phyloP scores from a whole-genome alignment of 2,113 vertebrate genomes.

The Oryzias woworae region DNA sequence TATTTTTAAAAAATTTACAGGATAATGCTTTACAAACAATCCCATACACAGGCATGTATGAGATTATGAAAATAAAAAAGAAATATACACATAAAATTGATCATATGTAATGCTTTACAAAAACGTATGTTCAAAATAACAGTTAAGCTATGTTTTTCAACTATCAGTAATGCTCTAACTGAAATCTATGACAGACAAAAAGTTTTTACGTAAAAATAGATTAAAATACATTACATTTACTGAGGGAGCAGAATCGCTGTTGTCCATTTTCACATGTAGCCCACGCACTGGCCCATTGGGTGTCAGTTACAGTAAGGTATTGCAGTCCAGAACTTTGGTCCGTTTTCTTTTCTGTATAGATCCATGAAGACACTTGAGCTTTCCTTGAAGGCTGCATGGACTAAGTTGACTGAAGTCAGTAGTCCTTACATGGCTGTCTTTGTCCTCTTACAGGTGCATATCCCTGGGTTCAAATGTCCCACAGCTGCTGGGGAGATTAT shows the following conservation, averaged over 20 bases:
- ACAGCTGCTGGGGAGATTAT: constrained; percentile 25
- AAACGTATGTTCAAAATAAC: not conserved
- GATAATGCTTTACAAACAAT: not conserved
- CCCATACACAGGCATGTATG: not conserved
- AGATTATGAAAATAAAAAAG: not conserved
- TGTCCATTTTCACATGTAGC: constrained; percentile 56
- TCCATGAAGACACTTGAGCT: not conserved
- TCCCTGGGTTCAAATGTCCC: constrained; percentile 7
- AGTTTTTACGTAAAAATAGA: not conserved
- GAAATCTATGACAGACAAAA: not conserved
- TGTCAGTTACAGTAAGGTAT: constrained; percentile 13
- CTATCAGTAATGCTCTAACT: not conserved
- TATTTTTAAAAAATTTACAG: not conserved
- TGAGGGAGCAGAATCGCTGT: constrained; percentile 25
- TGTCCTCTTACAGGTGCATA: constrained; percentile 20
- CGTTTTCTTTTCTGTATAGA: constrained; percentile 6
- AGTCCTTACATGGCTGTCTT: constrained; percentile 10
- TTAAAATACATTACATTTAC: constrained; percentile 55
- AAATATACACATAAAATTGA: too few species aligned
- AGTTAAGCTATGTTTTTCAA: not conserved
- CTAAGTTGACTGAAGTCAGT: not conserved
- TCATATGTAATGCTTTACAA: not conserved
- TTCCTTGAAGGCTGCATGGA: not conserved
- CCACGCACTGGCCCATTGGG: constrained; percentile 14
- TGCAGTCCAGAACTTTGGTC: constrained; percentile 15